Evolutionary conservation across 53 echinoderm and acorn worm species (phyloP), one percentile per base, ranked within the genome.

Genomic region (Stichopus horrens): DNA sequence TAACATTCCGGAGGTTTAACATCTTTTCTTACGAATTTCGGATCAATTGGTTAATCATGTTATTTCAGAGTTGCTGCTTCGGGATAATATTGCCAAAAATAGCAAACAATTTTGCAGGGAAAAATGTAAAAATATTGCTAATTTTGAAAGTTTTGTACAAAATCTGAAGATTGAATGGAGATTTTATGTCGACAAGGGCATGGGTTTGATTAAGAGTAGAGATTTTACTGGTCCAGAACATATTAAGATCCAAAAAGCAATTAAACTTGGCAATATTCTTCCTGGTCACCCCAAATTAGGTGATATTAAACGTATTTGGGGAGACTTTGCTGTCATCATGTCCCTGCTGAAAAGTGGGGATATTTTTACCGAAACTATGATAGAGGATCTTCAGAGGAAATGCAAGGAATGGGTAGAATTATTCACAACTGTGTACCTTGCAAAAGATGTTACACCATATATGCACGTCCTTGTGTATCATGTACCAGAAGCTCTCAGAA

Each of bases 401-500:
- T 19, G 57, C 7, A 74, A 88, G 75, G 53, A 19, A 5, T 88
- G 74, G 55, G 76, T 74, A 7, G 21, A n/a, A 20, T 9, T 75
- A 75, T 88, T 75, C 52, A 76, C 75, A 5, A 73, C 0, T 4
- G 16, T 88, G 6, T 75, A 88, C 52, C 74, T 75, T 6, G 52
- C 88, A 11, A 88, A 88, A 55, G 88, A 88, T 53, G 55, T 88
- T 18, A 88, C 88, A 7, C 88, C 88, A 0, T 88, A 88, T 52
- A 88, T 88, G 88, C 88, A 88, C 53, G 76, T 88, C 16, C 88
- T 88, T 75, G 88, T 51, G n/a, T 88, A 74, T 66, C 88, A 88
- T 53, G 54, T 88, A 6, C 75, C 88, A 13, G 88, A 88, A 51
- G 75, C 76, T 6, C 55, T 76, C 10, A 55, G 55, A 9, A 11